These are phyloP conservation scores for Crematogaster levior DNA, from an alignment of 2,888 invertebrate genomes.

Conservation along the genomic window DNA sequence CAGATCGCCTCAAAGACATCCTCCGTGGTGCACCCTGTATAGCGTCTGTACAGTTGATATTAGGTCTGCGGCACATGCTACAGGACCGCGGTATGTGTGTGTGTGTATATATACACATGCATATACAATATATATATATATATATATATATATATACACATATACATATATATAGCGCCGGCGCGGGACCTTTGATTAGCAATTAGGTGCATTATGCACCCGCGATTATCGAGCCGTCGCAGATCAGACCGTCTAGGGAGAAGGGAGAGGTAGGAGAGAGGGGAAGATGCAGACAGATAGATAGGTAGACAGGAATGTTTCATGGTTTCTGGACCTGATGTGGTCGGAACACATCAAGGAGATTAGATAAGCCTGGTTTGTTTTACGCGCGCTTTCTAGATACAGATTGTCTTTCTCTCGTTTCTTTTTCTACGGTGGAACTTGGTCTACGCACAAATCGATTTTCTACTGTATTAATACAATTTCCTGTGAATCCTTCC, in stretches of 20 bases:
- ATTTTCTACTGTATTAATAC: background rate
- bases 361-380: background rate
- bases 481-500: background rate
- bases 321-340: constrained; percentile 21
- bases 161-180: constrained; percentile 37
- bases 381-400: background rate
- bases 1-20: constrained; percentile 41
- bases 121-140: background rate
- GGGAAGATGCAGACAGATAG: constrained; percentile 11
- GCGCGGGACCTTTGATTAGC: constrained; percentile 76
- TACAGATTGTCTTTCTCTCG: background rate
- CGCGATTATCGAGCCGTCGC: constrained; percentile 73
- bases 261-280: background rate
- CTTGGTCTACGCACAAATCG: background rate
- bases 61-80: constrained; percentile 40
- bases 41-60: constrained; percentile 33
- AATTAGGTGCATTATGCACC: constrained; percentile 77
- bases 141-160: background rate
- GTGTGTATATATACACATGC: background rate
- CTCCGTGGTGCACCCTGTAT: background rate
- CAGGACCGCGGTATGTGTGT: background rate
- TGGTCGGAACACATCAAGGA: constrained; percentile 3
- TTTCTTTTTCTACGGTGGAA: no score
- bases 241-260: constrained; percentile 59
- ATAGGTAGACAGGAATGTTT: constrained; percentile 18